Base-by-base conservation (phyloP, 2,797 vertebrate genomes). In the Anabacerthia variegaticeps region DNA sequence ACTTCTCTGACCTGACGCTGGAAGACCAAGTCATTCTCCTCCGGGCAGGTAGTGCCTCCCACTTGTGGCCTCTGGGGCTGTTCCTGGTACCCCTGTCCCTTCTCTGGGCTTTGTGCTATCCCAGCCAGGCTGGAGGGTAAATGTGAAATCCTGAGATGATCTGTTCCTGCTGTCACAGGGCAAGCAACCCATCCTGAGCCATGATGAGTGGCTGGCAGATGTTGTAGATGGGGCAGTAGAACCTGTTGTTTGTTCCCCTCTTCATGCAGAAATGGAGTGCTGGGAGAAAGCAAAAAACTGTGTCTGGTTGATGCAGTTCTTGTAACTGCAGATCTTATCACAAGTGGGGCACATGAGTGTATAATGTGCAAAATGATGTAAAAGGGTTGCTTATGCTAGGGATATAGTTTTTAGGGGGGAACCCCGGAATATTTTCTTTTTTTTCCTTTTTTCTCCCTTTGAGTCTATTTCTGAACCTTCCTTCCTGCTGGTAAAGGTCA, bases 11-110 rank as follows among this genome's bases (percentile, higher is more conserved):
- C 71, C 98, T 99, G 75, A 98, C 98, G 0, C 96, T 99, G 67
- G 99, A 99, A 51, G 99, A 99, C 96, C 99, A 99, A 97, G 99
- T 99, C 96, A 99, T 99, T 93, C 97, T 99, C 44, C 98, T 99
- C 36, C 98, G 99, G 74, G 99, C 99, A 98, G 99, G 99, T 99
- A 98, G 61, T 2, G 7, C 55, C 55, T 58, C 41, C 14, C 1
- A 10, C 5, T 14, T 39, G 56, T 15, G 63, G 52, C 23, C 17
- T 10, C 4, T 10, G n/a, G 21, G 15, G 16, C 62, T 76, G 8
- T 61, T 76, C 24, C 49, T 73, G 37, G 26, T 46, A 17, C 2
- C 28, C 46, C 24, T 10, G 9, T 52, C 28, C 58, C 48, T 68
- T 55, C 54, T 14, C 41, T 59, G 62, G 75, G 22, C 69, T 51